Evolutionary conservation across 2,888 invertebrate genomes (phyloP), one percentile per base, ranked within the genome.

Genomic region (Eupithecia centaureata): DNA sequence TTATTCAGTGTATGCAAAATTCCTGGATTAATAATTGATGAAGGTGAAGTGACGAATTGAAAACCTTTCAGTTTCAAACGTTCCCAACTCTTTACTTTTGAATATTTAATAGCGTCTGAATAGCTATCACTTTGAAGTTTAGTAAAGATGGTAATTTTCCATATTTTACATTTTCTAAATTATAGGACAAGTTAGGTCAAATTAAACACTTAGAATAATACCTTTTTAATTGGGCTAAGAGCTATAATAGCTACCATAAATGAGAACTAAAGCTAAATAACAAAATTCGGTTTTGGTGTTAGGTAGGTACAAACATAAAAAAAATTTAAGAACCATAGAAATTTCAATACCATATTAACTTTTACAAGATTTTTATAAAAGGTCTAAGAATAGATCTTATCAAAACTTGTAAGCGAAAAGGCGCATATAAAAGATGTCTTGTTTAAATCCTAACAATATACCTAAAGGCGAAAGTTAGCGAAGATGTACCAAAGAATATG

Each of bases 1-100:
- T 90, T 84, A 90, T 90, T 90, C 89, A 91, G 79, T 82, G 83
- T 86, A 89, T 89, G 89, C 89, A 86, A 90, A 90, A 86, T 85
- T 78, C 81, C 76, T 71, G 79, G 84, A 88, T 89, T 88, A 88
- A 89, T 90, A 88, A 86, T 88, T 89, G 87, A 89, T 86, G 85
- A 85, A 83, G 81, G 82, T 82, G 79, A 86, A 87, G 86, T 77
- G 76, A 77, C 85, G 78, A 85, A 85, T 84, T 80, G 81, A 86
- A 69, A 86, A 84, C 86, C 84, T 87, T 87, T 86, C 84, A 84
- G 76, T 69, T 71, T 74, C 79, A 86, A 87, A 82, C 82, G 82
- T 78, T 75, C 78, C 82, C 63, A 71, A 71, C 75, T 79, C 82
- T 85, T 84, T 85, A 81, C 83, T 84, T 75, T 74, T 76, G 80